phyloP scores from a whole-genome alignment of 1,140 invertebrate genomes.

The Drosophila biarmipes region DNA sequence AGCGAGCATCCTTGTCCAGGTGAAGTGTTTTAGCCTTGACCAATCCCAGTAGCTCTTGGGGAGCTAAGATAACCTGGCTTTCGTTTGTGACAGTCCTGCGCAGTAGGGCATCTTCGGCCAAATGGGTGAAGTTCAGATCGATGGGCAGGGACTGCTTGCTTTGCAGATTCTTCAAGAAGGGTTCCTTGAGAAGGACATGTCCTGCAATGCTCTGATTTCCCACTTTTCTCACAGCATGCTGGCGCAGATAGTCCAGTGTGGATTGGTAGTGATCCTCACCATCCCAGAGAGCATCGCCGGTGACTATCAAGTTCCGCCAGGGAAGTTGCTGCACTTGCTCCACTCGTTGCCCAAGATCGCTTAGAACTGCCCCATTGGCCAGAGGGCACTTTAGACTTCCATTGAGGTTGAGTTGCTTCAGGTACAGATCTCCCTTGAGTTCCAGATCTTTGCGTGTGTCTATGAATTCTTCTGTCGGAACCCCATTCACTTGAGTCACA shows the following conservation, averaged over 20 bases:
- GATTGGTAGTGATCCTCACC: background rate
- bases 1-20: slow-evolving; percentile 21
- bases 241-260: slow-evolving; percentile 59
- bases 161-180: slow-evolving; percentile 21
- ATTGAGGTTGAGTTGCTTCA: slow-evolving; percentile 43
- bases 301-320: slow-evolving; percentile 62
- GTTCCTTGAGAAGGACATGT: slow-evolving; percentile 48
- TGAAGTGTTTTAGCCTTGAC: slow-evolving; percentile 1
- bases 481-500: slow-evolving; percentile 55
- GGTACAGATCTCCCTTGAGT: slow-evolving; percentile 47
- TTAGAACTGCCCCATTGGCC: slow-evolving; percentile 4
- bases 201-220: slow-evolving; percentile 58
- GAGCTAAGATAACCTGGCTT: slow-evolving; percentile 31
- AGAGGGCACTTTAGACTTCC: slow-evolving; percentile 45
- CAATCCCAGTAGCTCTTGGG: slow-evolving; percentile 12
- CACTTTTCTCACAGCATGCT: slow-evolving; percentile 55
- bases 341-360: slow-evolving; percentile 12
- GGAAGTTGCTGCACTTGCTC: slow-evolving; percentile 24
- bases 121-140: slow-evolving; percentile 49
- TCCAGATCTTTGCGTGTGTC: slow-evolving; percentile 30
- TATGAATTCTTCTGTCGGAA: slow-evolving; percentile 40
- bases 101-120: slow-evolving; percentile 59
- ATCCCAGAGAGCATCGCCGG: slow-evolving; percentile 61
- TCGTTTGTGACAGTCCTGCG: slow-evolving; percentile 4
- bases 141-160: slow-evolving; percentile 22